Evolutionary conservation across 92 coral and sea anemone species (phyloP), one percentile per base, ranked within the genome.

Genomic region (Epizoanthus illoricatus): DNA sequence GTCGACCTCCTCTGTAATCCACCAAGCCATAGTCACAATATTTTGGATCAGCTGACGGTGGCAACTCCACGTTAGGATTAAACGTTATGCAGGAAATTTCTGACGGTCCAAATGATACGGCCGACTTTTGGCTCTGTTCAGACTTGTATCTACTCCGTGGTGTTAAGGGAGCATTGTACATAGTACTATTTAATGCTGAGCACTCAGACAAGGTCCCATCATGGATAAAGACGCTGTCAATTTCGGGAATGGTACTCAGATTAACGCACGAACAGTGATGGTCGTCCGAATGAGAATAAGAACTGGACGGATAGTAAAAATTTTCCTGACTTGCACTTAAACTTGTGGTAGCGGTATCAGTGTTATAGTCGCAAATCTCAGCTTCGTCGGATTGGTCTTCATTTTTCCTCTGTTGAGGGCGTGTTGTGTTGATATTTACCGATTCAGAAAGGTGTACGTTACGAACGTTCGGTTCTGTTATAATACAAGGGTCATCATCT

Each of bases 1-100:
- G 43, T 39, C 71, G 23, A 13, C 83, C 83, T 20, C 83, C 83
- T 61, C 4, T 20, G 69, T 63, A 23, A 49, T 79, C 83, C 42
- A 79, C 70, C 40, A 62, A 24, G 20, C 80, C 80, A 57, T 74
- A 74, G 7, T 74, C 80, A 11, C 80, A 74, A 21, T 74, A 74
- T 21, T 45, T 28, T 47, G 80, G 80, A 56, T 74, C 80, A 8
- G 80, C 80, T 11, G 80, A 74, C 10, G 65, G 21, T 17, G 80
- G 80, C 61, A 74, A 74, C 5, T 54, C 80, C 1, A 5, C 8
- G 47, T 5, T 18, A 57, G 80, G 80, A 18, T 55, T 74, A 64
- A 74, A 74, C 47, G 80, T 71, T 8, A 49, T 49, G 23, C 76
- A 23, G 18, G 76, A 71, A 0, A 47, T 57, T 74, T 57, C 80